Percentiles rank a stretch among this genome's conserved stretches.
Evolutionary conservation across 2,113 vertebrate species (phyloP).

Genomic region (Marmota flaviventris): DNA sequence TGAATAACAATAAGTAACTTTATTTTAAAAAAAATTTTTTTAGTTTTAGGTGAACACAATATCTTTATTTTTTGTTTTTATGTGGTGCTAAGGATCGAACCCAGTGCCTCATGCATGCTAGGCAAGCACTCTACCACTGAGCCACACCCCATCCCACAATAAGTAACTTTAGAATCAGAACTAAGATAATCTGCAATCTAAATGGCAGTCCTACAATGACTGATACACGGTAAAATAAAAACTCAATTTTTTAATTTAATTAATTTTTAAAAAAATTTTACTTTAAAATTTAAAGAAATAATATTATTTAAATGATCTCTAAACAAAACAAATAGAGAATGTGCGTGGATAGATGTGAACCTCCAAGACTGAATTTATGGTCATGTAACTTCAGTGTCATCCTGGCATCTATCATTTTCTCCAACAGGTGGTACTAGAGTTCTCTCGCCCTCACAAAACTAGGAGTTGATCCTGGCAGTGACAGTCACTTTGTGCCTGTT

Average conservation of each 20-base stretch:
- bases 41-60: no score
- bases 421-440: background rate
- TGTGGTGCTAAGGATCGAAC: no score
- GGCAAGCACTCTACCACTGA: no score
- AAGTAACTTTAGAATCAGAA: background rate
- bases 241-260: background rate
- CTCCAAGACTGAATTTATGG: background rate
- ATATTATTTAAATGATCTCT: background rate
- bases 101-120: no score
- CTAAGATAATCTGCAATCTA: background rate
- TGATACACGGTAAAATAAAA: background rate
- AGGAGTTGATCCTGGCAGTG: background rate
- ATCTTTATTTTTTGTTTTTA: no score
- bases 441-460: background rate
- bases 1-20: background rate
- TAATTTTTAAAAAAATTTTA: no score
- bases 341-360: background rate
- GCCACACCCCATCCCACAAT: no score
- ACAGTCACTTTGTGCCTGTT: background rate
- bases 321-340: background rate
- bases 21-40: background rate
- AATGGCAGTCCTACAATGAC: background rate
- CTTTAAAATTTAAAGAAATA: background rate
- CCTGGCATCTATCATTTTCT: background rate
- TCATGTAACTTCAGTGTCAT: background rate